Base-by-base conservation (phyloP, 2,113 vertebrate genomes). In the Hoplias malabaricus region DNA sequence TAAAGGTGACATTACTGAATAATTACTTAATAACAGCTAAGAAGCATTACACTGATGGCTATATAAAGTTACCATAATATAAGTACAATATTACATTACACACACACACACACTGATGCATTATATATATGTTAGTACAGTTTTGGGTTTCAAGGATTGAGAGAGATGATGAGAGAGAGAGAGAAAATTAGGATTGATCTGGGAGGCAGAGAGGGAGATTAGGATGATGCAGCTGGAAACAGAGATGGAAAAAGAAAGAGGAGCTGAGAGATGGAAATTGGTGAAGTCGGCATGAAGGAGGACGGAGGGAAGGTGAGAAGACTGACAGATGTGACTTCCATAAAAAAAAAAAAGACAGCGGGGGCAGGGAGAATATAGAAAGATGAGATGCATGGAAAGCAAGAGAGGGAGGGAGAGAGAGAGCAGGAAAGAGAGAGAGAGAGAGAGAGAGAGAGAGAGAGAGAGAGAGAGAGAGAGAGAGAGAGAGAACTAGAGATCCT, bases 141-240 rank as follows among this genome's bases (percentile, higher is more conserved):
- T n/a, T n/a, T n/a, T n/a, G n/a, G n/a, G n/a, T n/a, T n/a, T n/a
- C n/a, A n/a, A n/a, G n/a, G 83, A 84, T 82, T 66, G 91, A 91
- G 0, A 86, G 92, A 1, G 16, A n/a, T 14, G n/a, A 11, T 4
- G 46, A 48, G 29, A 46, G 38, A 38, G 27, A 19, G 29, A 79
- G 10, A 36, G 1, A 67, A 36, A 57, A 34, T 25, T 43, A 54
- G 21, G 43, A 43, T 43, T 13, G 33, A 42, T 21, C 38, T 54
- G 57, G 19, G 42, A 34, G 57, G 61, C 38, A 92, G 91, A 0
- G 87, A 91, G 42, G 13, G 79, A 90, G 90, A 27, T 87, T 93
- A 77, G 89, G 91, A 93, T 93, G 65, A 36, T 33, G 31, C 14
- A 69, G 23, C 50, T 14, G 42, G 16, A 53, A 67, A 48, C 23